Evolutionary conservation across 2,113 vertebrate species (phyloP).

Genomic region (Dinomys branickii): DNA sequence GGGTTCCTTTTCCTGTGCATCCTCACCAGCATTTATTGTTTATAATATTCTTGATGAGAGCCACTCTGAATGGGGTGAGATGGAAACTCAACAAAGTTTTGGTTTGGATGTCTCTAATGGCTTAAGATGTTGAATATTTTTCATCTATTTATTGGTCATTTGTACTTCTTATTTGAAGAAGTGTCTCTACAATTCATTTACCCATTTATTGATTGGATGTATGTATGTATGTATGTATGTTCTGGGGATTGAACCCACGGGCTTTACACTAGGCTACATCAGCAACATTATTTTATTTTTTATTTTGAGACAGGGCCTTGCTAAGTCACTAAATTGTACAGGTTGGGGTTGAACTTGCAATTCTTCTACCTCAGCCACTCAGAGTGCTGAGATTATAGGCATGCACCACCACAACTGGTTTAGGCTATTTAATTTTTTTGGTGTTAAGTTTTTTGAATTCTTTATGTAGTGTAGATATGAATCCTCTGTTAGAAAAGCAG

Average conservation of each 20-base stretch:
- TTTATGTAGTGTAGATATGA: neutral
- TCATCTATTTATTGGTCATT: neutral
- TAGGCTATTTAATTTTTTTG: too few species aligned
- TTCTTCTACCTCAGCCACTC: too few species aligned
- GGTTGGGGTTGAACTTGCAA: neutral
- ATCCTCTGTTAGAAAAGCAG: neutral
- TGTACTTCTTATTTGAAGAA: neutral
- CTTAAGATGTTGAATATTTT: neutral
- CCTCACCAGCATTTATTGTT: neutral
- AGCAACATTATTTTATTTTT: neutral
- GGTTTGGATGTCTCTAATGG: neutral
- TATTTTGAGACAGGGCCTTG: neutral
- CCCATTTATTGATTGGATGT: neutral
- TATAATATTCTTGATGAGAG: neutral
- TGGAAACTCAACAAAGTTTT: neutral
- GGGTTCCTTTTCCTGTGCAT: neutral
- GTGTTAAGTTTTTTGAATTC: neutral
- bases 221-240: too few species aligned
- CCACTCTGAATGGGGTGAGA: neutral
- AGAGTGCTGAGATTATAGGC: too few species aligned
- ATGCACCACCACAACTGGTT: too few species aligned
- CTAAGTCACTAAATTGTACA: neutral
- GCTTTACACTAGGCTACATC: neutral
- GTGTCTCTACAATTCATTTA: neutral
- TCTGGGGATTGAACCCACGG: neutral